Percentiles rank a stretch among this genome's conserved stretches.
phyloP scores from a whole-genome alignment of 2,888 invertebrate genomes.

The Orchesellides sinensis region DNA sequence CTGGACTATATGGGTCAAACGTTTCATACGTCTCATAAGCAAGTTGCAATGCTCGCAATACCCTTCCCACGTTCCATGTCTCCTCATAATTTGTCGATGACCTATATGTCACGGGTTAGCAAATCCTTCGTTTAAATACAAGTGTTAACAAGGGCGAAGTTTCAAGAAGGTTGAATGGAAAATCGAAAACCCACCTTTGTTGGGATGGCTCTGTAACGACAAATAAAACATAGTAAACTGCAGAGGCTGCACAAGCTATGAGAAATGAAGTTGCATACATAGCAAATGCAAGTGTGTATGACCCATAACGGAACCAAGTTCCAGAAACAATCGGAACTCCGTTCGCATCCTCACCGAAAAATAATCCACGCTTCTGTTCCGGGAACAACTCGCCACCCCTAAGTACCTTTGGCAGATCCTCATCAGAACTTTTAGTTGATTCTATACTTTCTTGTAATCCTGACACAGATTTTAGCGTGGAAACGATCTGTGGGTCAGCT shows the following conservation, averaged over 20 bases:
- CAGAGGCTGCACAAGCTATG: constrained; percentile 63
- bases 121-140: constrained; percentile 29
- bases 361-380: constrained; percentile 61
- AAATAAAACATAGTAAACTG: constrained; percentile 73
- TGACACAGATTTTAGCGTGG: neutral
- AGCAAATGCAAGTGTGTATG: constrained; percentile 68
- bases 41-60: constrained; percentile 65
- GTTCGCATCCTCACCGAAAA: constrained; percentile 70
- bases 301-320: constrained; percentile 73
- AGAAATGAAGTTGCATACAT: constrained; percentile 71
- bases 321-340: constrained; percentile 71
- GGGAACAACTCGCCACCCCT: constrained; percentile 13
- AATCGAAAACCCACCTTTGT: constrained; percentile 66
- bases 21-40: constrained; percentile 70
- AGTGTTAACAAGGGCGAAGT: constrained; percentile 12
- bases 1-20: constrained; percentile 67
- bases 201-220: constrained; percentile 73
- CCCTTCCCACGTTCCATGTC: constrained; percentile 63
- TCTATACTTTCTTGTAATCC: neutral
- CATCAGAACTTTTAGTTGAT: too few species aligned
- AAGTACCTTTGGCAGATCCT: neutral
- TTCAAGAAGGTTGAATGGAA: constrained; percentile 28
- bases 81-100: constrained; percentile 30
- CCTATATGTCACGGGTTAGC: constrained; percentile 38
- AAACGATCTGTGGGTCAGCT: neutral